Evolutionary conservation across 1,140 invertebrate genomes (phyloP), one percentile per base, ranked within the genome.

Genomic region (Parasteatoda tepidariorum): DNA sequence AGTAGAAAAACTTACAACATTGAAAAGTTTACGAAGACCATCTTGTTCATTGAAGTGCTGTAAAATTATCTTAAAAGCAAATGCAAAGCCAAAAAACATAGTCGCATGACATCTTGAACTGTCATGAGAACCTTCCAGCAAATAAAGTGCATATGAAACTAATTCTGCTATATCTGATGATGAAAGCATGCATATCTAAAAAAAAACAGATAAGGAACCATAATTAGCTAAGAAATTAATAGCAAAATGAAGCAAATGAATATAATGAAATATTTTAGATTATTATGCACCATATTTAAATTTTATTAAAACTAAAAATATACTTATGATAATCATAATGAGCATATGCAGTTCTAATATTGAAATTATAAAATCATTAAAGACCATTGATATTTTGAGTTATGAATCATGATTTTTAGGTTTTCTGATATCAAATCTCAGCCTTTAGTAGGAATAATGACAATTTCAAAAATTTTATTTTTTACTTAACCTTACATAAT

Each of bases 81-180:
- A 98, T 6, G 95, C 94, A 73, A 97, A 91, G 24, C 86, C 74
- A 88, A 99, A 98, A 89, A 99, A 99, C 96, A 99, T 98, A 13
- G 96, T 96, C 0, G 97, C 96, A 90, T 98, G 96, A 87, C 96
- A 98, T 84, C 96, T 91, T 41, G 97, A 97, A 0, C 96, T 98
- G 89, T 98, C 95, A 88, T 99, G 97, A 26, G 96, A 98, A 87
- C 96, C 96, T 87, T 98, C 97, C 33, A 99, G 88, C 30, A 99
- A 89, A 97, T 97, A 99, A 0, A 99, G 89, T 0, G 94, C 94
- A 89, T 98, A 97, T 64, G 38, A 22, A n/a, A 86, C 85, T 15
- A 86, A 38, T 15, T 86, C 81, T 33, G 75, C 28, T 15, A 85
- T 55, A 11, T 84, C 62, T 11, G 66, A 48, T 2, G 33, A 13